Evolutionary conservation across 2,113 vertebrate species (phyloP).

Genomic region (Rousettus leschenaultii): DNA sequence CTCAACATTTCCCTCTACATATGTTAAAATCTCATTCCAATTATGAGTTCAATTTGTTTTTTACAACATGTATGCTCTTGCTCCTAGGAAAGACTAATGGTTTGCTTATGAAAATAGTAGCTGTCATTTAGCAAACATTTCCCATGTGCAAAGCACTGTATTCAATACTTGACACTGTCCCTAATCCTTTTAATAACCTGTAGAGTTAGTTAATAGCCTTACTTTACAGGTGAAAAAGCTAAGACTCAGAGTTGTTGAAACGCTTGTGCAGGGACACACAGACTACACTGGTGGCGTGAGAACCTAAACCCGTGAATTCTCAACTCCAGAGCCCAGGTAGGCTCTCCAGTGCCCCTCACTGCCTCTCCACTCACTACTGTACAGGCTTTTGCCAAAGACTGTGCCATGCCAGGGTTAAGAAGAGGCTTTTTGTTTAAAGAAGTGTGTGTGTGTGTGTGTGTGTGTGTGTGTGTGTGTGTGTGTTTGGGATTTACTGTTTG

Average conservation of each 20-base stretch:
- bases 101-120: constrained; percentile 44
- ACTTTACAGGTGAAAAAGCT: background rate
- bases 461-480: background rate
- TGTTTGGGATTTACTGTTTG: background rate
- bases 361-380: background rate
- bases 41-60: background rate
- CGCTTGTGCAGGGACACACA: background rate
- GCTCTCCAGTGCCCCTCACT: background rate
- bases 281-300: background rate
- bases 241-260: background rate
- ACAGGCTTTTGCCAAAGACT: background rate
- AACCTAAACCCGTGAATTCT: background rate
- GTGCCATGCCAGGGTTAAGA: background rate
- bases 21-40: background rate
- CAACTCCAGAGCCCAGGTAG: background rate
- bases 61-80: background rate
- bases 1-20: background rate
- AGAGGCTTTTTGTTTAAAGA: background rate
- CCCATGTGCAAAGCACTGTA: background rate
- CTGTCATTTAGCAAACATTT: background rate
- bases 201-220: background rate
- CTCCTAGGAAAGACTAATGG: constrained; percentile 11
- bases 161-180: background rate
- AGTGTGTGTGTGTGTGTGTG: background rate
- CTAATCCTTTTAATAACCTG: background rate